Conservation (phyloP, 2,888 invertebrate genomes). For the Rugalucina vietnamica region DNA sequence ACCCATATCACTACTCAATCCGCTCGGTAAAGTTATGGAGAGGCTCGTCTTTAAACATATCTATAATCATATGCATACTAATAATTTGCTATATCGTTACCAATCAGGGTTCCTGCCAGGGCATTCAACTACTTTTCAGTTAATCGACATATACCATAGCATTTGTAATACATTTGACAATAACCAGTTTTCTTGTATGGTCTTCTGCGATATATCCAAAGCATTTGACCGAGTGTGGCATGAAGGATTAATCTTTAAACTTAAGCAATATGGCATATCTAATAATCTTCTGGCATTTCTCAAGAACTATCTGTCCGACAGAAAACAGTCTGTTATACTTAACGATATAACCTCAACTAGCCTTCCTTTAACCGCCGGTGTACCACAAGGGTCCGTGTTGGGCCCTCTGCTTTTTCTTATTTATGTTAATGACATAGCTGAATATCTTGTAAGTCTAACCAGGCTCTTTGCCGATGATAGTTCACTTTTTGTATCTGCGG, state of each 20-base stretch:
- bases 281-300: too few species aligned
- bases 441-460: constrained; percentile 23
- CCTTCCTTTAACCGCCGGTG: neutral
- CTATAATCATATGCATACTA: neutral
- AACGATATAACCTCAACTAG: neutral
- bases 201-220: neutral
- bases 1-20: neutral
- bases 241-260: too few species aligned
- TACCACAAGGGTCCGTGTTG: constrained; percentile 39
- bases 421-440: constrained; percentile 40
- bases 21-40: neutral
- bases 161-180: too few species aligned
- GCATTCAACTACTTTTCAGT: neutral
- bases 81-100: neutral
- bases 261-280: too few species aligned
- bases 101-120: neutral
- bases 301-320: neutral
- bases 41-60: neutral
- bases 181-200: neutral
- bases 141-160: too few species aligned
- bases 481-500: constrained; percentile 23
- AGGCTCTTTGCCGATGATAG: constrained; percentile 46
- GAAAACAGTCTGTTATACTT: neutral
- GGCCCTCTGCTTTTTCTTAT: constrained; percentile 36
- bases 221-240: neutral